Base-by-base conservation (phyloP, 2,888 invertebrate species). In the Minunthozetes semirufus region DNA sequence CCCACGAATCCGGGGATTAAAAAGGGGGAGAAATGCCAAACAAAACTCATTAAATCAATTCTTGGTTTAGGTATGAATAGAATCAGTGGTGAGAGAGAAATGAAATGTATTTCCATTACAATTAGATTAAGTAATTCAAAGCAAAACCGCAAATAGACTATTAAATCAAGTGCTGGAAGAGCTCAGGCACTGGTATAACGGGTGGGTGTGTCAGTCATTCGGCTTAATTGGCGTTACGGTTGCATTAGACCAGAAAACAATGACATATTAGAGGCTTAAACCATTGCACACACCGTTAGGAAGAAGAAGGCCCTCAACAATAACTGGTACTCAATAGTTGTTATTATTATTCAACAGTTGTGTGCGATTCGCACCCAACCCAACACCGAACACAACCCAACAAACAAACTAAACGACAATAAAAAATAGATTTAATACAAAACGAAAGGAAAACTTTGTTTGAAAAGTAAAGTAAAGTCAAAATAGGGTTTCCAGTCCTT, bases 211-310 rank as follows among this genome's bases (percentile, higher is more conserved):
- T 63, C 63, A 0, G 5, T 2, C 29, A 63, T 63, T 56, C n/a
- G 63, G 56, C 56, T 56, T 63, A 38, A 63, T 38, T 38, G 38
- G 63, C 38, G 63, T 33, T 63, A 17, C 11, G 63, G 29, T 38
- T 17, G 63, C 63, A 63, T 63, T 63, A 63, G 63, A 63, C 33
- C 63, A 63, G 63, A 63, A 63, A 63, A 63, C 33, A 63, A 63
- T 63, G 33, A 63, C 33, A 63, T 63, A 33, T 33, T 50, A 50
- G 33, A 50, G 50, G 3, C 50, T 11, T 6, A 6, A 50, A 50
- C 17, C 50, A 50, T 2, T 50, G 50, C 19, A n/a, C 19, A 19
- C 50, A 50, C n/a, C 50, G 17, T n/a, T 50, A 19, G 17, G 50
- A 50, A 50, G 17, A 50, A 33, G 33, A 8, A 33, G 3, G 8